phyloP scores from a whole-genome alignment of 2,113 vertebrate species.

The Columba livia region DNA sequence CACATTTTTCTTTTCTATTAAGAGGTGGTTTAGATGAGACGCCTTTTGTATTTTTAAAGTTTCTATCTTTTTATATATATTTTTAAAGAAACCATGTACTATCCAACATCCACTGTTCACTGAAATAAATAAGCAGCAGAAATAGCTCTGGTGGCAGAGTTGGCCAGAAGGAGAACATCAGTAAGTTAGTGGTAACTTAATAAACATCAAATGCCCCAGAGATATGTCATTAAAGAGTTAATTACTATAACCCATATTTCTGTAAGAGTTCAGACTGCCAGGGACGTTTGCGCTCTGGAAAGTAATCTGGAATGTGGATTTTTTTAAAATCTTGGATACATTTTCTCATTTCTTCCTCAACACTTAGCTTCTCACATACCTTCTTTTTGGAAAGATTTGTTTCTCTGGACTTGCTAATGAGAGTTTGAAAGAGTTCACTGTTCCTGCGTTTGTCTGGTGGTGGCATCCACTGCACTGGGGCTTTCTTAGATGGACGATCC shows the following conservation, averaged over 20 bases:
- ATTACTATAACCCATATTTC: slow-evolving; percentile 86
- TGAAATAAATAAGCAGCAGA: slow-evolving; percentile 73
- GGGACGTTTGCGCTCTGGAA: slow-evolving; percentile 87
- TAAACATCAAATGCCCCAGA: slow-evolving; percentile 57
- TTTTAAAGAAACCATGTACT: slow-evolving; percentile 66
- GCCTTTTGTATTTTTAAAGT: slow-evolving; percentile 5
- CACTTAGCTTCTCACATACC: slow-evolving; percentile 84
- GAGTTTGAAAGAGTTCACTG: slow-evolving; percentile 91
- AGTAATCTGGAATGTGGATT: slow-evolving; percentile 88
- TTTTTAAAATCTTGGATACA: slow-evolving; percentile 91
- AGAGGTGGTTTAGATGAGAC: slow-evolving; percentile 56
- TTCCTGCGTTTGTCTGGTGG: slow-evolving; percentile 87
- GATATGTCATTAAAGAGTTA: background rate
- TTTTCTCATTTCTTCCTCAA: slow-evolving; percentile 90
- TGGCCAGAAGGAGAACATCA: slow-evolving; percentile 37
- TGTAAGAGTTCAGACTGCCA: slow-evolving; percentile 91
- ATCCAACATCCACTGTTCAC: slow-evolving; percentile 74
- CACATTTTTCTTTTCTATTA: slow-evolving; percentile 62
- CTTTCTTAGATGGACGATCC: slow-evolving; percentile 86
- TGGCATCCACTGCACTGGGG: slow-evolving; percentile 84
- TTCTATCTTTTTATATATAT: slow-evolving; percentile 40
- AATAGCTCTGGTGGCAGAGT: slow-evolving; percentile 58
- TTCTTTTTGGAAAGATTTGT: slow-evolving; percentile 87
- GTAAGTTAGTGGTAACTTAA: slow-evolving; percentile 61
- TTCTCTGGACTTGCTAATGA: slow-evolving; percentile 86